Base-by-base conservation (phyloP, 2,797 vertebrate species). In the Sorex maritimensis region DNA sequence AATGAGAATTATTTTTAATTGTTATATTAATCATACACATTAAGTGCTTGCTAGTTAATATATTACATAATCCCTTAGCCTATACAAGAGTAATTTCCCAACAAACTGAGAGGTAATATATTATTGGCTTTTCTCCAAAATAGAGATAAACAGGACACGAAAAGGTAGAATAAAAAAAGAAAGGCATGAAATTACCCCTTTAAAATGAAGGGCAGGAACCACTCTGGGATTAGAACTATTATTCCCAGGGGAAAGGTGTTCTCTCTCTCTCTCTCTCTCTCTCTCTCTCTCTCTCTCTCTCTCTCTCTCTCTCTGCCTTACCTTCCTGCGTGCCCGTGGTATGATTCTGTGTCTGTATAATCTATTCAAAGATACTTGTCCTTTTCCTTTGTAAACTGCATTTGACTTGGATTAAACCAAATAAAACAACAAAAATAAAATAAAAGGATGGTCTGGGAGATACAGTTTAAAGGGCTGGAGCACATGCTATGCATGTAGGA, bases 61-160 rank as follows among this genome's bases (percentile, higher is more conserved):
- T 63, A 92, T 0, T 80, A 58, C 91, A 73, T 26, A 9, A 72
- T 72, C 30, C 30, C 46, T 93, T 15, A 79, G 58, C 8, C 21
- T 23, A 81, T 34, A 46, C 1, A 91, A 93, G 34, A 91, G 80
- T 46, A 92, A 67, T 19, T 86, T 92, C 28, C 26, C 12, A 91
- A 88, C 12, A 94, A 91, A 83, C 78, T 75, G 89, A 87, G 38
- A 38, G 92, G 87, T 84, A 77, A 21, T 92, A 83, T 12, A 78
- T n/a, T 68, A 2, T 71, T 3, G 8, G 6, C 6, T 17, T 55
- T 17, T 26, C 10, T 77, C 30, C 30, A 80, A 91, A 85, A 91
- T 24, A 92, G 23, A 86, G 30, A 83, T 0, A 38, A 77, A 41
- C 6, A 83, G 30, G 3, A 78, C 30, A 92, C 55, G 38, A 81